phyloP scores from a whole-genome alignment of 2,113 vertebrate genomes.

The Mormyrus lacerda region DNA sequence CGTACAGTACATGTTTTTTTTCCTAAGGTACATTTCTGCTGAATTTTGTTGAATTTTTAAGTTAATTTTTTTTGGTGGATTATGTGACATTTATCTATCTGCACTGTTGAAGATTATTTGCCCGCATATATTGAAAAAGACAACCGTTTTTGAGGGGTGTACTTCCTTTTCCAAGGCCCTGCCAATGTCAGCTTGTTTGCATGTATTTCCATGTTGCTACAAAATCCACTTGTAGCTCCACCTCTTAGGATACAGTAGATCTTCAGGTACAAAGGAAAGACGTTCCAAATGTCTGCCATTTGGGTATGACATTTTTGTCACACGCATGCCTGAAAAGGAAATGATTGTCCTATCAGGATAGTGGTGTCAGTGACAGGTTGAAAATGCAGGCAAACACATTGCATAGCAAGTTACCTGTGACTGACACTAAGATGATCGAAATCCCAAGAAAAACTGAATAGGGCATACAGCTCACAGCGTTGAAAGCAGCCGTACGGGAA shows the following conservation, averaged over 20 bases:
- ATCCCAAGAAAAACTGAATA: slow-evolving; percentile 6
- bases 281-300: slow-evolving; percentile 10
- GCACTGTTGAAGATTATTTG: not conserved
- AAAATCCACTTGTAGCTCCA: not conserved
- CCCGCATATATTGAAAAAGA: not conserved
- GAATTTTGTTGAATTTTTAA: not conserved
- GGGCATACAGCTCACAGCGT: not conserved
- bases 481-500: not conserved
- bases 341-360: not conserved
- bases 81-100: not conserved
- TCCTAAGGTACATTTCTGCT: not conserved
- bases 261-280: not conserved
- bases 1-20: not conserved
- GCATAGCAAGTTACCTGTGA: not conserved
- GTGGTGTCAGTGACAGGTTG: slow-evolving; percentile 16
- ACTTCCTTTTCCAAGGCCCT: not conserved
- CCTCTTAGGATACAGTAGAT: not conserved
- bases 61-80: not conserved
- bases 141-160: not conserved
- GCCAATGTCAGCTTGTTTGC: not conserved
- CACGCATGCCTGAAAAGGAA: slow-evolving; percentile 19
- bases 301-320: slow-evolving; percentile 22
- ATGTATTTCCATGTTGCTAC: not conserved
- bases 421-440: not conserved
- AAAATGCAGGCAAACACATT: slow-evolving; percentile 9